Evolutionary conservation across 1,140 invertebrate species (phyloP).

Genomic region (Leguminivora glycinivorella): DNA sequence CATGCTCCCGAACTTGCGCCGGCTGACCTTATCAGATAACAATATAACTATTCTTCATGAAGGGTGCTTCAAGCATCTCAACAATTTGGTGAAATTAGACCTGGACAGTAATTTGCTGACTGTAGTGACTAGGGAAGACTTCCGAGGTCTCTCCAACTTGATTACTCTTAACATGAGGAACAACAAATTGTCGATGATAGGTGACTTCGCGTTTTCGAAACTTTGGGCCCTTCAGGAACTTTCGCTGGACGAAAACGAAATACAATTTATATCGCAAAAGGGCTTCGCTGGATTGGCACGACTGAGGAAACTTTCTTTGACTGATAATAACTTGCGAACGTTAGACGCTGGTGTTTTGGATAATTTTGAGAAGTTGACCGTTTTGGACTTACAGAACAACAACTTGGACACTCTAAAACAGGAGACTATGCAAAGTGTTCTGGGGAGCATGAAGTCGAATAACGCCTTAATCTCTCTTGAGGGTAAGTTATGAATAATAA

Average conservation of each 20-base stretch:
- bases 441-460: constrained; percentile 85
- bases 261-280: constrained; percentile 82
- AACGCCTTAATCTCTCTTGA: constrained; percentile 69
- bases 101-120: constrained; percentile 85
- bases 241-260: constrained; percentile 85
- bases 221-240: constrained; percentile 86
- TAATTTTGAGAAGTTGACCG: constrained; percentile 82
- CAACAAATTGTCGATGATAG: constrained; percentile 86
- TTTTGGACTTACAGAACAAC: constrained; percentile 87
- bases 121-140: constrained; percentile 84
- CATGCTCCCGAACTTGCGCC: constrained; percentile 83
- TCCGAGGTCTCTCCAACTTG: constrained; percentile 84
- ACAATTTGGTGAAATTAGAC: constrained; percentile 83
- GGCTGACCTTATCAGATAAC: constrained; percentile 84
- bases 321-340: constrained; percentile 85
- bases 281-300: constrained; percentile 86
- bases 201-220: constrained; percentile 86
- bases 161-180: constrained; percentile 83
- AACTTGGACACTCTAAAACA: constrained; percentile 85
- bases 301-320: constrained; percentile 84
- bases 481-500: constrained; percentile 55
- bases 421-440: constrained; percentile 85
- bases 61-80: constrained; percentile 85
- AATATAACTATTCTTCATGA: constrained; percentile 86
- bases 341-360: constrained; percentile 84